A percentile compares a stretch with the other conserved stretches of the same genome.
phyloP scores from a whole-genome alignment of 2,797 vertebrate genomes.

The Nothura maculosa region DNA sequence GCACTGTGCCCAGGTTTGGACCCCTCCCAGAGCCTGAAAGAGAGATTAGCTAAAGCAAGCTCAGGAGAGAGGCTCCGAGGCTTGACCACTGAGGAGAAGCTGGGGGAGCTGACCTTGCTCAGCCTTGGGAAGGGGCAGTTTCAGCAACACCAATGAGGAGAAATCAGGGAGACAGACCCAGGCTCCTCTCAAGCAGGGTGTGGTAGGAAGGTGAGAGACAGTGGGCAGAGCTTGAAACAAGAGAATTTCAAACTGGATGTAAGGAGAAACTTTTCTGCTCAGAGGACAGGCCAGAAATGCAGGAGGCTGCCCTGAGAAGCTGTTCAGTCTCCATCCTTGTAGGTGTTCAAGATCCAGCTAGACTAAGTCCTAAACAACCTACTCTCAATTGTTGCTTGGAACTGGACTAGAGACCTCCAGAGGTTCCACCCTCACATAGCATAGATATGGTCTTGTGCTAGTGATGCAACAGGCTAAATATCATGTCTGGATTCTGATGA shows the following conservation, averaged over 20 bases:
- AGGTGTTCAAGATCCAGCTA: not conserved
- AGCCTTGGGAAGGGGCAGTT: not conserved
- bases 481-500: too few species aligned
- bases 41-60: not conserved
- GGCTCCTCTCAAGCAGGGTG: not conserved
- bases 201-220: not conserved
- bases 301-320: not conserved
- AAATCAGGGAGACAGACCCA: not conserved
- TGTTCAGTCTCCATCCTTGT: not conserved
- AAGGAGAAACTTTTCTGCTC: not conserved
- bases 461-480: too few species aligned
- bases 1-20: not conserved
- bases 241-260: not conserved
- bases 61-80: not conserved
- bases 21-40: not conserved
- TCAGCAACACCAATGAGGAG: accelerated
- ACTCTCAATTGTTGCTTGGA: not conserved
- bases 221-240: not conserved
- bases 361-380: not conserved
- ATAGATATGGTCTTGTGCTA: not conserved
- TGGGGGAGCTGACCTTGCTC: not conserved
- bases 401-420: not conserved
- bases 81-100: not conserved
- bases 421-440: not conserved
- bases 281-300: not conserved